Conservation (phyloP, 2,113 vertebrate species). For the Passerina amoena region DNA sequence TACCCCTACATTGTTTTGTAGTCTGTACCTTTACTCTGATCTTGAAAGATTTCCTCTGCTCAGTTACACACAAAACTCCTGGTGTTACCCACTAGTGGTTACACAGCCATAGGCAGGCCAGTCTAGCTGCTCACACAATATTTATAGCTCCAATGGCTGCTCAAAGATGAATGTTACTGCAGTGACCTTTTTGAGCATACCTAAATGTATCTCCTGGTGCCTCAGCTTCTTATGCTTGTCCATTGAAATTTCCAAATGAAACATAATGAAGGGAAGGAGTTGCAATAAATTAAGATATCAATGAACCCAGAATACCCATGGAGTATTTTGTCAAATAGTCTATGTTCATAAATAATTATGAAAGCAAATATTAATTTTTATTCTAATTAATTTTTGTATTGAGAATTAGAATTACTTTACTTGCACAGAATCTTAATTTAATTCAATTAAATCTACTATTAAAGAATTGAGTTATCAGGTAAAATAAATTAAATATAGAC, state of each 20-base stretch:
- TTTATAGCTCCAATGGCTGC: neutral
- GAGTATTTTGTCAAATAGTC: neutral
- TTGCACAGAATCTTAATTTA: neutral
- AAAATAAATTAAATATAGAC: neutral
- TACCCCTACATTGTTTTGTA: fast-evolving
- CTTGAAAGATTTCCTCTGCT: neutral
- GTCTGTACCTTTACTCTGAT: neutral
- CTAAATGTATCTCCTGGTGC: neutral
- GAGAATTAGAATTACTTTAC: neutral
- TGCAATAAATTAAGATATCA: neutral
- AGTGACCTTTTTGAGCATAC: neutral
- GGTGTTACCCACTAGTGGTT: neutral
- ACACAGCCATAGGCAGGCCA: neutral
- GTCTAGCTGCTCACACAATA: neutral
- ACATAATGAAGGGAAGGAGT: neutral
- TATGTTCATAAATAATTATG: neutral
- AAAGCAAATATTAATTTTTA: neutral
- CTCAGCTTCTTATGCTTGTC: neutral
- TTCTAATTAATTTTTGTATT: neutral
- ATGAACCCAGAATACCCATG: neutral
- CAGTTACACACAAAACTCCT: neutral
- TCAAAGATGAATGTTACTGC: neutral
- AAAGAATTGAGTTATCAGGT: neutral
- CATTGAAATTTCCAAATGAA: neutral
- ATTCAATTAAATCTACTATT: neutral